A percentile compares a stretch with the other conserved stretches of the same genome.
Evolutionary conservation across 2,888 invertebrate species (phyloP).

Genomic region (Clostera curtula): DNA sequence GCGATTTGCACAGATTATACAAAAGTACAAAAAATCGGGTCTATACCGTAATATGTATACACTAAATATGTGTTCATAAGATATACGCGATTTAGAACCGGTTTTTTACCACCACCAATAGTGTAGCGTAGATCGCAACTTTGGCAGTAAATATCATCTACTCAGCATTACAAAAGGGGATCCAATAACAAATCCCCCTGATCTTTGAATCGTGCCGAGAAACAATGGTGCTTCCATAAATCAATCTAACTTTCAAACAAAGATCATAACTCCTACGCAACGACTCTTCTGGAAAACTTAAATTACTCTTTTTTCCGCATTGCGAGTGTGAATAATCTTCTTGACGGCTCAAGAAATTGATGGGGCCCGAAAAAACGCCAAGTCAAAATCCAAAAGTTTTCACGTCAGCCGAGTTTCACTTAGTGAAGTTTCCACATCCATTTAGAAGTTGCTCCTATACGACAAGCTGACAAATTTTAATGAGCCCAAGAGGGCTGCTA

Average conservation of each 20-base stretch:
- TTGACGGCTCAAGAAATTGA: conserved; percentile 72
- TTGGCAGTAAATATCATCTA: too few relatives aligned
- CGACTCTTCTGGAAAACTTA: conserved; percentile 67
- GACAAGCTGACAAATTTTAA: conserved; percentile 74
- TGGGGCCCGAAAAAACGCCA: conserved; percentile 61
- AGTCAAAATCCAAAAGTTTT: conserved; percentile 65
- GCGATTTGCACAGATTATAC: too few relatives aligned
- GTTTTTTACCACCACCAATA: too few relatives aligned
- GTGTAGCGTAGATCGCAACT: too few relatives aligned
- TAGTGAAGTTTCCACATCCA: conserved; percentile 72
- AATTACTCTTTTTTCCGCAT: conserved; percentile 73
- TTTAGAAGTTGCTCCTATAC: conserved; percentile 67
- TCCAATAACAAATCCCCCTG: conserved; percentile 17
- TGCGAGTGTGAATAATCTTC: conserved; percentile 74
- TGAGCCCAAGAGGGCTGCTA: conserved; percentile 71
- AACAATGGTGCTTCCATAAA: conserved; percentile 58
- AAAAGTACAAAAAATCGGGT: too few relatives aligned
- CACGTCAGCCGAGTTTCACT: conserved; percentile 73
- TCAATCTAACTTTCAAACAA: conserved; percentile 72
- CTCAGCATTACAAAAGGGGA: too few relatives aligned
- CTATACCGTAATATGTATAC: too few relatives aligned
- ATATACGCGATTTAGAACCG: too few relatives aligned
- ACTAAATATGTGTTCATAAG: too few relatives aligned
- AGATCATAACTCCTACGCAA: conserved; percentile 68
- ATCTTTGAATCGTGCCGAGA: conserved; percentile 35